Evolutionary conservation across 2,888 invertebrate species (phyloP).

Genomic region (Sepiola atlantica): DNA sequence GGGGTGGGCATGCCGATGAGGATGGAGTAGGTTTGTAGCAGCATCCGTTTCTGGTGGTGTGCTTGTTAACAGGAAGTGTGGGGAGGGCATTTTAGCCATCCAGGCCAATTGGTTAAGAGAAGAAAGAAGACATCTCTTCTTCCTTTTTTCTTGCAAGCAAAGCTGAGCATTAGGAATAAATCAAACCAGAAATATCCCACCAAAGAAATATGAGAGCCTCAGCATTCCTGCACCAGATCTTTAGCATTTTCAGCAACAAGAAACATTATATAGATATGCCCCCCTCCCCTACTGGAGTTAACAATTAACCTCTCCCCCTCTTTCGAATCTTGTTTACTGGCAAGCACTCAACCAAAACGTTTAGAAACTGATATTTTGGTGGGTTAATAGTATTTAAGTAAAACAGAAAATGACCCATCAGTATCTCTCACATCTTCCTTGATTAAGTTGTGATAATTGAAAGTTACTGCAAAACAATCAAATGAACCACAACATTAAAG

Average conservation of each 20-base stretch:
- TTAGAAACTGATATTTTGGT: conserved; percentile 15
- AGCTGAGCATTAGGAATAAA: conserved; percentile 23
- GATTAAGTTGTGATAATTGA: neutral
- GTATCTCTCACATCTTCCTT: neutral
- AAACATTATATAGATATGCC: neutral
- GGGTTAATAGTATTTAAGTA: conserved; percentile 15
- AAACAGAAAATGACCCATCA: neutral
- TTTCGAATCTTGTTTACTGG: neutral
- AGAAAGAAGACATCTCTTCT: neutral
- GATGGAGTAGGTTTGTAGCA: neutral
- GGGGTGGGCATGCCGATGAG: neutral
- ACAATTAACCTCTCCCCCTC: neutral
- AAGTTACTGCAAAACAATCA: neutral
- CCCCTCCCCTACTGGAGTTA: neutral
- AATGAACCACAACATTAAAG: neutral
- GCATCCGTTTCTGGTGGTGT: neutral
- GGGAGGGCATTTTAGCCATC: conserved; percentile 32
- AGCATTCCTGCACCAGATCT: conserved; percentile 37
- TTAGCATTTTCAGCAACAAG: neutral
- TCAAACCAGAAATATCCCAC: conserved; percentile 45
- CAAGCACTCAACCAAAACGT: conserved; percentile 32
- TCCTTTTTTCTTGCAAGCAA: conserved; percentile 22
- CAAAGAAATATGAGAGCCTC: conserved; percentile 40
- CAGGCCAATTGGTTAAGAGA: conserved; percentile 38
- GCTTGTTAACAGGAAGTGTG: neutral